phyloP scores from a whole-genome alignment of 2,113 vertebrate species.

The Eubucco bourcierii region DNA sequence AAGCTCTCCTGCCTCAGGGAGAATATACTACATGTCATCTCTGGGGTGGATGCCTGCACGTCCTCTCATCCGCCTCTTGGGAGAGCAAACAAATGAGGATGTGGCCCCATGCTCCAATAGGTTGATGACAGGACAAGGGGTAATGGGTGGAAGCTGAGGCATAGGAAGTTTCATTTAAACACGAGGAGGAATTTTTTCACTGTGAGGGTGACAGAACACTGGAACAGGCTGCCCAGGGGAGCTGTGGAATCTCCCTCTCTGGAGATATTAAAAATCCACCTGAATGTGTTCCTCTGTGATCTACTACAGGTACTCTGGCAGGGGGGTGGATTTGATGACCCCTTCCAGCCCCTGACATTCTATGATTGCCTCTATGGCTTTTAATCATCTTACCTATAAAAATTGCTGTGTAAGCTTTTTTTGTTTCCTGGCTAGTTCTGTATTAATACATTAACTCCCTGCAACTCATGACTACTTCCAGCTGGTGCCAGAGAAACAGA shows the following conservation, averaged over 20 bases:
- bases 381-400: constrained; percentile 43
- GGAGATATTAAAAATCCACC: too few relatives aligned
- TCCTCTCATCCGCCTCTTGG: background rate
- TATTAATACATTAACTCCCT: constrained; percentile 58
- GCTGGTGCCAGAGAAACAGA: background rate
- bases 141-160: too few relatives aligned
- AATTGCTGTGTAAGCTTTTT: constrained; percentile 41
- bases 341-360: too few relatives aligned
- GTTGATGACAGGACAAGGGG: too few relatives aligned
- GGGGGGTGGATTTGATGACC: too few relatives aligned
- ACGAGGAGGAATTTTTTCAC: too few relatives aligned
- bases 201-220: too few relatives aligned
- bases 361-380: background rate
- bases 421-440: constrained; percentile 36
- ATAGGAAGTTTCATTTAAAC: too few relatives aligned
- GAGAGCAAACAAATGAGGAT: constrained; percentile 2
- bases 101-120: background rate
- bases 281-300: too few relatives aligned
- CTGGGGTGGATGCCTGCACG: background rate
- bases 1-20: background rate
- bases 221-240: too few relatives aligned
- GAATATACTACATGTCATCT: background rate
- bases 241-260: too few relatives aligned
- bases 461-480: constrained; percentile 24
- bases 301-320: too few relatives aligned